Percentiles rank a stretch among this genome's conserved stretches.
Conservation (phyloP, 1,140 invertebrate genomes). For the Heliconius melpomene region DNA sequence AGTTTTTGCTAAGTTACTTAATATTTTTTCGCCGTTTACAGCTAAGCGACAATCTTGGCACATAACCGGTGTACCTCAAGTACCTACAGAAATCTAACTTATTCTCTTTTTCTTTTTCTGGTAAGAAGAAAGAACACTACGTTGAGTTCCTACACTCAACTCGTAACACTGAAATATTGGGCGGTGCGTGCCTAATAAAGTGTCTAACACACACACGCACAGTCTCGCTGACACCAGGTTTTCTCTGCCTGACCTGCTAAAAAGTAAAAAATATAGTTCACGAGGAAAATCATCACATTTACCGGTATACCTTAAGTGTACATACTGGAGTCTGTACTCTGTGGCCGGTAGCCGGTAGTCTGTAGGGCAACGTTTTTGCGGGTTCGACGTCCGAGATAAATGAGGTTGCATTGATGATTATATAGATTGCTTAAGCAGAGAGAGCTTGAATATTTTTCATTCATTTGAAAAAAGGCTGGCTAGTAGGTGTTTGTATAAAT, state of each 20-base stretch:
- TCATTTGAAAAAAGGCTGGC: too few species aligned
- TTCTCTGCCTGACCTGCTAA: too few species aligned
- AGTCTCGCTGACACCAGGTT: too few species aligned
- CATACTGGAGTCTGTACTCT: not conserved
- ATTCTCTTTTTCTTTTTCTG: too few species aligned
- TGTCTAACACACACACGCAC: too few species aligned
- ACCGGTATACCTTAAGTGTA: not conserved
- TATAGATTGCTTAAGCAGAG: conserved; percentile 21
- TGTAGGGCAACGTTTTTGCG: conserved; percentile 36
- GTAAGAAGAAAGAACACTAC: too few species aligned
- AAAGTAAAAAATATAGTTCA: too few species aligned
- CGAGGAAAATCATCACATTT: too few species aligned
- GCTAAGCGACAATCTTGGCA: not conserved
- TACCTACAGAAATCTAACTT: not conserved
- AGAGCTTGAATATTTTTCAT: not conserved
- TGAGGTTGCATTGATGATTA: conserved; percentile 38
- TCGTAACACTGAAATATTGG: too few species aligned
- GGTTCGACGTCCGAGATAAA: conserved; percentile 42
- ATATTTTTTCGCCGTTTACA: not conserved
- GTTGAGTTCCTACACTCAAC: too few species aligned
- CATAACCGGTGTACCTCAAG: not conserved
- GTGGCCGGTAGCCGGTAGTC: conserved; percentile 25
- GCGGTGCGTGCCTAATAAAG: too few species aligned
- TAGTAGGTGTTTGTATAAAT: too few species aligned
- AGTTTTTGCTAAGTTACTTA: not conserved